Evolutionary conservation across 2,797 vertebrate genomes (phyloP), one percentile per base, ranked within the genome.

Genomic region (Microctenopoma stevenorrisi): DNA sequence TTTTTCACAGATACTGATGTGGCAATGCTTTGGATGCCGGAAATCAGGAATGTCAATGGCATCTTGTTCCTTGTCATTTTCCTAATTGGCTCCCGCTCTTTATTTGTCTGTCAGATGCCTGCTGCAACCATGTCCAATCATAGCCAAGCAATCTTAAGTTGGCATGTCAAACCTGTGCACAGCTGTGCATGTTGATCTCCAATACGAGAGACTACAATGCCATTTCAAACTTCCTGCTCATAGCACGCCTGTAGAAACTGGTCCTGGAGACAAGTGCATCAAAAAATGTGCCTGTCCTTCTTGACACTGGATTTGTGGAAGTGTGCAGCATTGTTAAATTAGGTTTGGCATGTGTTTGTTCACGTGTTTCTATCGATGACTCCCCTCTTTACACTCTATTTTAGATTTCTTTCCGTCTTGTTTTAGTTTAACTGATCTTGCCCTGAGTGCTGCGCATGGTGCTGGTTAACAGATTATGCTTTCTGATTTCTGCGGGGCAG

Each of bases 31-130:
- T 76, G 53, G 69, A 77, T 2, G n/a, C 67, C 55, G 78, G 68
- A 80, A 85, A 82, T 86, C 22, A 55, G 81, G 88, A 90, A 90
- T 84, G 81, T 82, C 46, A 4, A 55, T 86, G 83, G 76, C 64
- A 79, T 86, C 77, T 81, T 50, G 26, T 25, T 67, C 25, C 74
- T 64, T 59, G 58, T 71, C 46, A 2, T 64, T 66, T 72, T 46
- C 60, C 35, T 52, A 64, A 54, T 86, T 83, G 60, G 37, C 70
- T 70, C 48, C 28, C 3, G 10, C 46, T 47, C 68, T 74, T 77
- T 68, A 35, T 77, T 26, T 40, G 8, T 57, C 51, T 55, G 47
- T 76, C 76, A 59, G 42, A 59, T 18, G 8, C 52, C 53, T 46
- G n/a, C 18, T 22, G 33, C 43, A 57, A 59, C 15, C 5, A 47